Percentiles rank a stretch among this genome's conserved stretches.
These are phyloP conservation scores for Psilanteris sp. DNA, from an alignment of 1,140 invertebrate genomes.

Conservation along the genomic window DNA sequence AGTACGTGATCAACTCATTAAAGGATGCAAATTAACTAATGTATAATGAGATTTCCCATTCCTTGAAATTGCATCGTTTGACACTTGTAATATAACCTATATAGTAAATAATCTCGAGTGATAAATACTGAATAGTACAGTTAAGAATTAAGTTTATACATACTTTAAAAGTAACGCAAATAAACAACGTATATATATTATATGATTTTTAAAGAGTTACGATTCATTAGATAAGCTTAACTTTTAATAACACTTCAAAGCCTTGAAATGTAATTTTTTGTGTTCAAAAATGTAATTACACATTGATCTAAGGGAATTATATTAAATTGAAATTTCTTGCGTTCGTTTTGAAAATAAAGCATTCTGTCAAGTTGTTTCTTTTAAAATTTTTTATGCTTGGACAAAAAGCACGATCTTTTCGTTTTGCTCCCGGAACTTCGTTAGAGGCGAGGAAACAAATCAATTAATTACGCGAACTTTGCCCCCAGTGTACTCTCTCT, in stretches of 20 bases:
- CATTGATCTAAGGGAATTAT: slow-evolving; percentile 17
- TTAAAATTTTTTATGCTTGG: slow-evolving; percentile 32
- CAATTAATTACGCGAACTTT: slow-evolving; percentile 68
- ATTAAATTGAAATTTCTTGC: slow-evolving; percentile 27
- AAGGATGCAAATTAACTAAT: slow-evolving; percentile 78
- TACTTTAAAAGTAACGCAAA: no score
- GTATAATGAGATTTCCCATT: slow-evolving; percentile 62
- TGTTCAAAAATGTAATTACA: slow-evolving; percentile 43
- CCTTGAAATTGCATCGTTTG: slow-evolving; percentile 69
- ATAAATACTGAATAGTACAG: slow-evolving; percentile 58
- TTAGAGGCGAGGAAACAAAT: slow-evolving; percentile 66
- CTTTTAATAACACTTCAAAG: no score
- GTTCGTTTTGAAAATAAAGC: background rate
- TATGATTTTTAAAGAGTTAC: no score
- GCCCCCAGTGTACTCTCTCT: slow-evolving; percentile 48
- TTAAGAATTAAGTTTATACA: no score
- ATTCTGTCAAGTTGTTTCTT: slow-evolving; percentile 51
- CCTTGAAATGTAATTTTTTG: no score
- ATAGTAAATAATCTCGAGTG: no score
- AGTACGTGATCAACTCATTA: slow-evolving; percentile 77
- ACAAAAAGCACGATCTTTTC: slow-evolving; percentile 43
- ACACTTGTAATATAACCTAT: no score
- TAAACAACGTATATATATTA: no score
- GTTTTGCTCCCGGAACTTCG: slow-evolving; percentile 51
- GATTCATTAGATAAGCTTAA: no score